Base-by-base conservation (phyloP, 2,113 vertebrate genomes). In the Archilochus colubris region DNA sequence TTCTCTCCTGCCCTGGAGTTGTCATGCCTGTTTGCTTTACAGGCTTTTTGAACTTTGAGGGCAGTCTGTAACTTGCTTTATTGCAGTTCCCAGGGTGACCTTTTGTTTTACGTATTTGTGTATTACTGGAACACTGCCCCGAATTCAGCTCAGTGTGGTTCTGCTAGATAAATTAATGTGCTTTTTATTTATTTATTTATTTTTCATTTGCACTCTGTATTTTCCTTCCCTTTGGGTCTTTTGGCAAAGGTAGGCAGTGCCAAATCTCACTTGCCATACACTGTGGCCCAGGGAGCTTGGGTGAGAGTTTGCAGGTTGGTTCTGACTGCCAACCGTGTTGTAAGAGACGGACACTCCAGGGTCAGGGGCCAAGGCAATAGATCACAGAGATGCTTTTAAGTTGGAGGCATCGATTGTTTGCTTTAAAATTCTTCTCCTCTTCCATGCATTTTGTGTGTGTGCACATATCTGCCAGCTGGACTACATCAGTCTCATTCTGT, bases 341-440 rank as follows among this genome's bases (percentile, higher is more conserved):
- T 38, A 68, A 85, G 58, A 94, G 57, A 67, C 6, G 3, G 14
- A 84, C 14, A 9, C 28, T 62, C 27, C 70, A 68, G 69, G 81
- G 78, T 86, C 75, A 78, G 50, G 40, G 33, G 57, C 66, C 73
- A 77, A n/a, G 38, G 43, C n/a, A 38, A 17, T 88, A 86, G 36
- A 73, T 93, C 69, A 20, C 48, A 74, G 53, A 82, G 78, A 69
- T 83, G 68, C 90, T 89, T 93, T 90, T 69, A 86, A 70, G 68
- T 94, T 91, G 73, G 19, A 82, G 67, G 25, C 44, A 86, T 62
- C 55, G 38, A 50, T 67, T 91, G 43, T 91, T 94, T 50, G 16
- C 46, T 88, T 95, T 87, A 78, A 84, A 44, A 78, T 88, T 82
- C 36, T 91, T 92, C 84, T 81, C n/a, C 12, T 93, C 70, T 66